Base-by-base conservation (phyloP, 2,888 invertebrate species). In the Microctonus brassicae region DNA sequence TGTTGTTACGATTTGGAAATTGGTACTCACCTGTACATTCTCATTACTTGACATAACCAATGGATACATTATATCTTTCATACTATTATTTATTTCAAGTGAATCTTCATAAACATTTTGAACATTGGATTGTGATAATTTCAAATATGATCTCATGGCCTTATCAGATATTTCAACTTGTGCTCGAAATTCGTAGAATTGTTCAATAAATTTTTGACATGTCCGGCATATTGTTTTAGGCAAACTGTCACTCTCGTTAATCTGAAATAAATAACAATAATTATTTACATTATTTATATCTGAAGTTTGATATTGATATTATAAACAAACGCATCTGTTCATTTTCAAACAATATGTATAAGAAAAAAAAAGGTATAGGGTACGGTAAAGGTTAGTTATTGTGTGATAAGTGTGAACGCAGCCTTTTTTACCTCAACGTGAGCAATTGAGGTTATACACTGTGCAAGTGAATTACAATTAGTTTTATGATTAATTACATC, bases 121-220 rank as follows among this genome's bases (percentile, higher is more conserved):
- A 67, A 17, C 11, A 55, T n/a, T 26, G 0, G n/a, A 39, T 22
- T 63, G 39, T 9, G 47, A 17, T 3, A 22, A 61, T 24, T 78
- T 69, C 42, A 82, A 76, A 69, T 77, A 80, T 17, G 78, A 76
- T 65, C 82, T 74, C 5, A 84, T 74, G 0, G 80, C 77, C 5
- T 76, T 75, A 72, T 84, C 81, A 0, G 83, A 83, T 10, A 80
- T 77, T 69, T 83, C 79, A 11, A 84, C 80, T 36, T 82, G 75
- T 1, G 79, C 74, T 70, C 80, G 77, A 73, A 84, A 84, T 53
- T 81, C 80, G 55, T 80, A 75, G 29, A 80, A 84, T 63, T 81
- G 76, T 60, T 83, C 78, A 5, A 84, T 78, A 73, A 79, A 79
- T 6, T 76, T 74, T 9, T 67, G 76, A 70, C 84, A 84, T 1